Conservation (phyloP, 2,888 invertebrate genomes). For the Cerceris rybyensis region DNA sequence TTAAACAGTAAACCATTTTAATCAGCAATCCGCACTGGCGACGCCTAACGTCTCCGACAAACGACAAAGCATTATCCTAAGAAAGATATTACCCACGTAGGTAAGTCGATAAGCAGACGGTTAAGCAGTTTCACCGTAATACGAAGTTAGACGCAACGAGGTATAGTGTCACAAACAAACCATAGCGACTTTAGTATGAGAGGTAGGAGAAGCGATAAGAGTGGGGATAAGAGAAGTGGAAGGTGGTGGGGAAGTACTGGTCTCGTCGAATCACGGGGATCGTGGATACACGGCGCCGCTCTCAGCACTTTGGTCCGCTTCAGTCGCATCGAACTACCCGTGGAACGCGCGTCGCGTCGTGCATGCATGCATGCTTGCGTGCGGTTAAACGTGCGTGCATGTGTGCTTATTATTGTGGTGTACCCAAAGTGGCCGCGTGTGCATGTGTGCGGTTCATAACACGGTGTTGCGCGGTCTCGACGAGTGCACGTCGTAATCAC, state of each 20-base stretch:
- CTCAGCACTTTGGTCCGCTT: conserved; percentile 34
- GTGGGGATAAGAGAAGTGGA: not conserved
- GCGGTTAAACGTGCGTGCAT: conserved; percentile 59
- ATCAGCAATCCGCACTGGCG: conserved; percentile 18
- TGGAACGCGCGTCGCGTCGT: conserved; percentile 61
- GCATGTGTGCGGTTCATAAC: conserved; percentile 52
- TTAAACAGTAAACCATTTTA: not conserved
- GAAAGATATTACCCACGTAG: conserved; percentile 1
- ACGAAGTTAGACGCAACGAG: conserved; percentile 26
- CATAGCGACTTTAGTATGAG: no score
- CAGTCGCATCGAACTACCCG: conserved; percentile 70
- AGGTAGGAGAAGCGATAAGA: no score
- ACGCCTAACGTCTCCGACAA: conserved; percentile 4
- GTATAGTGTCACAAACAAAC: conserved; percentile 2
- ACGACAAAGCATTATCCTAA: not conserved
- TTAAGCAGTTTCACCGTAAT: not conserved
- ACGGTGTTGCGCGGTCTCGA: conserved; percentile 44
- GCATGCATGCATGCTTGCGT: conserved; percentile 60
- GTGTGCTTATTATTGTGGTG: conserved; percentile 58
- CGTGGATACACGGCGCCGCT: conserved; percentile 25
- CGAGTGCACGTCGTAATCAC: conserved; percentile 54
- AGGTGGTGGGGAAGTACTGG: conserved; percentile 37
- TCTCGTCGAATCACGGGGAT: conserved; percentile 47
- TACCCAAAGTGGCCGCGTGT: conserved; percentile 54
- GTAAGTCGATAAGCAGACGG: conserved; percentile 22